Evolutionary conservation across 2,797 vertebrate genomes (phyloP).

Genomic region (Chrysolophus pictus): DNA sequence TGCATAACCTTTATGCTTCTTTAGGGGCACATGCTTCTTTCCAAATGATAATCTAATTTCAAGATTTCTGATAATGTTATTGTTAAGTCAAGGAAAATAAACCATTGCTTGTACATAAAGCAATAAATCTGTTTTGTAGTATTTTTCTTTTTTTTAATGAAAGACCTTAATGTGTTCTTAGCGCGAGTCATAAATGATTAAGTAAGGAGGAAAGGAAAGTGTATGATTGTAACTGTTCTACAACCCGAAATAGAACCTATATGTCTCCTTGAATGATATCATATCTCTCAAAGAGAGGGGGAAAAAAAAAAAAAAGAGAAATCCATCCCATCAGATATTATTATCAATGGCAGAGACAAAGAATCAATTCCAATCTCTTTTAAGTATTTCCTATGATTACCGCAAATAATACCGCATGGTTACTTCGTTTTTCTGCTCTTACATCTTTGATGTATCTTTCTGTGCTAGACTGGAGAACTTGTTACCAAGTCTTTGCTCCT

Average conservation of each 20-base stretch:
- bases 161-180: neutral
- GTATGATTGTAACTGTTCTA: neutral
- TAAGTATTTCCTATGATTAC: neutral
- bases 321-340: neutral
- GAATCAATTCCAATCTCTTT: neutral
- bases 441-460: neutral
- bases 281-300: neutral
- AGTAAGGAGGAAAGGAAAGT: neutral
- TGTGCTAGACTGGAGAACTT: neutral
- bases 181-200: neutral
- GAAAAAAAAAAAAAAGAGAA: neutral
- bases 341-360: neutral
- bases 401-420: neutral
- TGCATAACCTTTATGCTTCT: neutral
- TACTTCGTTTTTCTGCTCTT: neutral
- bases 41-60: neutral
- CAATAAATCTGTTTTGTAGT: neutral
- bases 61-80: neutral
- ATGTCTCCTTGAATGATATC: neutral
- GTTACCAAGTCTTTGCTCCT: neutral
- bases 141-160: neutral
- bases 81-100: neutral
- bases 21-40: neutral
- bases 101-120: neutral
- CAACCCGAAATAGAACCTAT: neutral